Evolutionary conservation across 2,888 invertebrate species (phyloP).

Genomic region (Acronicta aceris): DNA sequence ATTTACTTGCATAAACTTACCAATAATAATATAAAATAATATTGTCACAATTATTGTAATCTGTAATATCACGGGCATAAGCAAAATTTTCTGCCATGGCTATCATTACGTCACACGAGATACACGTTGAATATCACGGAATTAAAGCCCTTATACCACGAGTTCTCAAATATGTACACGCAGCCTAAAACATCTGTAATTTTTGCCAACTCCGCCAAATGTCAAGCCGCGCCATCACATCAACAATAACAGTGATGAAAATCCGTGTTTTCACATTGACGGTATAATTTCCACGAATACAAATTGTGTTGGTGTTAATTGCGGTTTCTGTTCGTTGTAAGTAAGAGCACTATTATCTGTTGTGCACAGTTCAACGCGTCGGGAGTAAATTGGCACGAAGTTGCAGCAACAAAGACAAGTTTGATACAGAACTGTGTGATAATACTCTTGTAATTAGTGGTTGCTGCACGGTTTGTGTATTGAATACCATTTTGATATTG

Average conservation of each 20-base stretch:
- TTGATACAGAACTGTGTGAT: constrained; percentile 31
- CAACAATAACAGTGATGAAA: constrained; percentile 52
- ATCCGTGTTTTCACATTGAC: constrained; percentile 43
- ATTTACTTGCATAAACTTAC: too few relatives aligned
- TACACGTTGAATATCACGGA: background rate
- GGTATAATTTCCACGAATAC: constrained; percentile 46
- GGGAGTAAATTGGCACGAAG: constrained; percentile 44
- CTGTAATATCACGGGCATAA: too few relatives aligned
- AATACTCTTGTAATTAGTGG: constrained; percentile 41
- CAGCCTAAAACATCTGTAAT: background rate
- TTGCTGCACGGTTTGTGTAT: background rate
- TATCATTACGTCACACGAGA: background rate
- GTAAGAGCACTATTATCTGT: constrained; percentile 52
- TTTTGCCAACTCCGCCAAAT: constrained; percentile 5
- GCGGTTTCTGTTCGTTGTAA: constrained; percentile 31
- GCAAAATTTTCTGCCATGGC: too few relatives aligned
- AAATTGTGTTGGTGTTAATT: constrained; percentile 53
- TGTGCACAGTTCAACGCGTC: constrained; percentile 52
- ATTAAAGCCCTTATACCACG: background rate
- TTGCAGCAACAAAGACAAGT: constrained; percentile 47
- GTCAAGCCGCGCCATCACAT: constrained; percentile 22
- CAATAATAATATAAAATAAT: too few relatives aligned
- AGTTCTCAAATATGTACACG: constrained; percentile 2
- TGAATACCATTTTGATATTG: background rate
- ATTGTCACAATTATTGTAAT: too few relatives aligned